phyloP scores from a whole-genome alignment of 2,797 vertebrate genomes.

The Sorex maritimensis region DNA sequence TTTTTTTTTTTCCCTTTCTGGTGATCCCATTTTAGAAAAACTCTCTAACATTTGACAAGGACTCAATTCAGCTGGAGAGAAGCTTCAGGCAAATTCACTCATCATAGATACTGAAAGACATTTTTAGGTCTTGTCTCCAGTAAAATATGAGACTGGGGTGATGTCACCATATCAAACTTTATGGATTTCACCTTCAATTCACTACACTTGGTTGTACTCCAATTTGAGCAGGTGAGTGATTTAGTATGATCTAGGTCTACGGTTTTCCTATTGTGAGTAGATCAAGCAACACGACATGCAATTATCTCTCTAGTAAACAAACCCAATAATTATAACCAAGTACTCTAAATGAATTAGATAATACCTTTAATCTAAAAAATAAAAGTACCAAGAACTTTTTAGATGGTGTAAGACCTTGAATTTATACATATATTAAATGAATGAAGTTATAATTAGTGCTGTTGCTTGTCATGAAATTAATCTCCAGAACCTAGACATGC shows the following conservation, averaged over 20 bases:
- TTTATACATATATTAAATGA: slow-evolving; percentile 62
- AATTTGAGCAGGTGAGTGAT: slow-evolving; percentile 79
- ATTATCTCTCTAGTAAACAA: slow-evolving; percentile 81
- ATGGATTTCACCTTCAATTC: slow-evolving; percentile 67
- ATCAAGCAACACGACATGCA: slow-evolving; percentile 78
- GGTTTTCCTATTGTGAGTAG: slow-evolving; percentile 73
- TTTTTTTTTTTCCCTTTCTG: slow-evolving; percentile 2
- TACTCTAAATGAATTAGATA: slow-evolving; percentile 54
- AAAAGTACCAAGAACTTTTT: slow-evolving; percentile 62
- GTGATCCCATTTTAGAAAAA: slow-evolving; percentile 53
- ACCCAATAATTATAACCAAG: slow-evolving; percentile 78
- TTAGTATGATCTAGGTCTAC: slow-evolving; percentile 62
- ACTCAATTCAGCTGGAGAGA: slow-evolving; percentile 79
- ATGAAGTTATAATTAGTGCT: slow-evolving; percentile 60
- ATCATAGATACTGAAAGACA: slow-evolving; percentile 72
- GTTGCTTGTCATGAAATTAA: slow-evolving; percentile 62
- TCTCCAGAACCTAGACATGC: neutral
- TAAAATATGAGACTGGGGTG: slow-evolving; percentile 60
- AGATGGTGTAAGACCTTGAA: slow-evolving; percentile 38
- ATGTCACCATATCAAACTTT: slow-evolving; percentile 69
- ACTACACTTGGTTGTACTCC: slow-evolving; percentile 73
- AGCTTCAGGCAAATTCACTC: slow-evolving; percentile 78
- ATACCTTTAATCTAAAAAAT: slow-evolving; percentile 76
- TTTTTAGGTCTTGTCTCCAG: slow-evolving; percentile 26
- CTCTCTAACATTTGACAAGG: slow-evolving; percentile 77